Conservation (phyloP, 2,888 invertebrate species). For the Cylloceria caligata region DNA sequence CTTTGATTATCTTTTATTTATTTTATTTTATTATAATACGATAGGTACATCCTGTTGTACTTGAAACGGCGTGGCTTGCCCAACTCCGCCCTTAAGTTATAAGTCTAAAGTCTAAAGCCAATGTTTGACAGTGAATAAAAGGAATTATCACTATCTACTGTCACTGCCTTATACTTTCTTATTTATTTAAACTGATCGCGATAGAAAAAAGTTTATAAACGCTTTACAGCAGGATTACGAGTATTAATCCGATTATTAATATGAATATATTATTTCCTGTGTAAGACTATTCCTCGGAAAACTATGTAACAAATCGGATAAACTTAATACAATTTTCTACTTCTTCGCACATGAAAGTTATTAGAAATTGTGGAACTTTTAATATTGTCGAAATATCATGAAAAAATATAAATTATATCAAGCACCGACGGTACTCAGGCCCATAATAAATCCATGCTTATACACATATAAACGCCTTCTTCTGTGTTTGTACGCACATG, state of each 20-base stretch:
- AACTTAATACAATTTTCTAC: neutral
- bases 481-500: conserved; percentile 6
- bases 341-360: neutral
- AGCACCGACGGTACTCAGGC: conserved; percentile 1
- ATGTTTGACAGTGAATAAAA: conserved; percentile 41
- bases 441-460: conserved; percentile 1
- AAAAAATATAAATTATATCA: neutral
- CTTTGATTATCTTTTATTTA: too few species aligned
- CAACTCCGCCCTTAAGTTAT: conserved; percentile 35
- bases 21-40: too few species aligned
- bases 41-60: too few species aligned
- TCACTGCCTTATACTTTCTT: conserved; percentile 11
- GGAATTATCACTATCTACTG: conserved; percentile 33
- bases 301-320: neutral
- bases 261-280: neutral
- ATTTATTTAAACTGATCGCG: conserved; percentile 16
- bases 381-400: neutral
- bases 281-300: neutral
- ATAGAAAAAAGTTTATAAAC: neutral
- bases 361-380: neutral
- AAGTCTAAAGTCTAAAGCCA: conserved; percentile 31
- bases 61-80: conserved; percentile 29
- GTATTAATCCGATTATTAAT: neutral
- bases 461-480: neutral
- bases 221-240: neutral